phyloP scores from a whole-genome alignment of 1,140 invertebrate genomes.

The Stratiolaelaps scimitus region DNA sequence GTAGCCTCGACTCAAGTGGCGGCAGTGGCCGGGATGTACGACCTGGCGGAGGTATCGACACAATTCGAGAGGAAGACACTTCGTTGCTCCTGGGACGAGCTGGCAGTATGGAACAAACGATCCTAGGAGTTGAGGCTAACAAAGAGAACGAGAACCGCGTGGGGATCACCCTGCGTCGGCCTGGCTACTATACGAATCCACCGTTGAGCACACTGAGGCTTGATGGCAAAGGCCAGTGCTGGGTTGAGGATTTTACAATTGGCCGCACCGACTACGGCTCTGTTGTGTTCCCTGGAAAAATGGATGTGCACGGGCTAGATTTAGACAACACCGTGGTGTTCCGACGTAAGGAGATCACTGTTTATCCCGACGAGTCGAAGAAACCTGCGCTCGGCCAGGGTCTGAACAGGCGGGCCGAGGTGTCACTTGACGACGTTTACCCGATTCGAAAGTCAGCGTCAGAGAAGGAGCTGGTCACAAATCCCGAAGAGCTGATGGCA shows the following conservation, averaged over 20 bases:
- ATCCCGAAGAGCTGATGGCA: conserved; percentile 56
- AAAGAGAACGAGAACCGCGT: conserved; percentile 22
- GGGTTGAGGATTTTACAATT: conserved; percentile 78
- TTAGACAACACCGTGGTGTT: conserved; percentile 65
- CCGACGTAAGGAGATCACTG: conserved; percentile 50
- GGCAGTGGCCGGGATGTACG: no score
- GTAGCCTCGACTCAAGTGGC: no score
- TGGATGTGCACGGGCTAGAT: conserved; percentile 77
- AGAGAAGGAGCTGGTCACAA: conserved; percentile 59
- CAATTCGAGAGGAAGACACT: conserved; percentile 9
- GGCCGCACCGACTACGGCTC: conserved; percentile 81
- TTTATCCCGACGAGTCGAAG: conserved; percentile 53
- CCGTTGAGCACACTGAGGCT: conserved; percentile 49
- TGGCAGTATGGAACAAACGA: background rate
- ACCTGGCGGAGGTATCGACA: background rate
- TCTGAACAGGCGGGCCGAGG: conserved; percentile 78
- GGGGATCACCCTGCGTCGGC: conserved; percentile 42
- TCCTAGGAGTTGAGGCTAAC: background rate
- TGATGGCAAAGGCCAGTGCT: conserved; percentile 57
- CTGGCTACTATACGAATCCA: conserved; percentile 76
- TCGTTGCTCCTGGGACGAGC: background rate
- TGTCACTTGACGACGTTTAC: conserved; percentile 84
- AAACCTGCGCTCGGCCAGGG: conserved; percentile 68
- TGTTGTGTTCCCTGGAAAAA: conserved; percentile 70
- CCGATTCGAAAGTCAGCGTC: conserved; percentile 72